Evolutionary conservation across 2,797 vertebrate genomes (phyloP).

Genomic region (Lacerta viridis): DNA sequence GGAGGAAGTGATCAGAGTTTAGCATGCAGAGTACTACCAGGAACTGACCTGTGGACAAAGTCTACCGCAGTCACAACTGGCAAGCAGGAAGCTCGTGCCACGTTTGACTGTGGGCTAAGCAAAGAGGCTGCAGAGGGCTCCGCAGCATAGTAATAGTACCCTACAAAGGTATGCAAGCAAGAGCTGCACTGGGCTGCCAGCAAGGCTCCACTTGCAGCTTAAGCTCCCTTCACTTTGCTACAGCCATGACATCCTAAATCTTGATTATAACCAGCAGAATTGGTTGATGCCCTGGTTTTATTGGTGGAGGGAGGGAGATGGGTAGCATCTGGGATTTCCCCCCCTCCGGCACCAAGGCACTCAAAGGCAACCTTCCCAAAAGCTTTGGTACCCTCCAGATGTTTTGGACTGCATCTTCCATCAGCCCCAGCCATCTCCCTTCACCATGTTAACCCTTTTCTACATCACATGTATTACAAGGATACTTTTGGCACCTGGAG

Average conservation of each 20-base stretch:
- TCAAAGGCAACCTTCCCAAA: too few relatives aligned
- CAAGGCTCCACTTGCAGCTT: background rate
- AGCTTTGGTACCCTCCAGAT: too few relatives aligned
- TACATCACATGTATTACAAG: background rate
- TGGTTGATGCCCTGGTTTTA: too few relatives aligned
- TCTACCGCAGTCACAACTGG: background rate
- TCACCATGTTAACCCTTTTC: background rate
- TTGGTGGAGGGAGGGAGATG: too few relatives aligned
- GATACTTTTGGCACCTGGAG: background rate
- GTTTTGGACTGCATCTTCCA: too few relatives aligned
- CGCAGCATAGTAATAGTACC: background rate
- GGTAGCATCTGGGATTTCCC: too few relatives aligned
- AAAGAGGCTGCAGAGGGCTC: background rate
- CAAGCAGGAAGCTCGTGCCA: background rate
- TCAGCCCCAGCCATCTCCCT: too few relatives aligned
- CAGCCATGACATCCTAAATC: background rate
- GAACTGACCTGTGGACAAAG: background rate
- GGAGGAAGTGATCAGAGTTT: background rate
- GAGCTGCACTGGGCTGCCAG: background rate
- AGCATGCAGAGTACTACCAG: background rate
- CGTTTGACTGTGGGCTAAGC: background rate
- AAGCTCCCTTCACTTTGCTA: background rate
- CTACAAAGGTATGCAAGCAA: too few relatives aligned
- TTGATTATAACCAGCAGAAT: background rate
- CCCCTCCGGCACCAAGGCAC: too few relatives aligned